Evolutionary conservation across 2,113 vertebrate genomes (phyloP).

Genomic region (Megalops atlanticus): DNA sequence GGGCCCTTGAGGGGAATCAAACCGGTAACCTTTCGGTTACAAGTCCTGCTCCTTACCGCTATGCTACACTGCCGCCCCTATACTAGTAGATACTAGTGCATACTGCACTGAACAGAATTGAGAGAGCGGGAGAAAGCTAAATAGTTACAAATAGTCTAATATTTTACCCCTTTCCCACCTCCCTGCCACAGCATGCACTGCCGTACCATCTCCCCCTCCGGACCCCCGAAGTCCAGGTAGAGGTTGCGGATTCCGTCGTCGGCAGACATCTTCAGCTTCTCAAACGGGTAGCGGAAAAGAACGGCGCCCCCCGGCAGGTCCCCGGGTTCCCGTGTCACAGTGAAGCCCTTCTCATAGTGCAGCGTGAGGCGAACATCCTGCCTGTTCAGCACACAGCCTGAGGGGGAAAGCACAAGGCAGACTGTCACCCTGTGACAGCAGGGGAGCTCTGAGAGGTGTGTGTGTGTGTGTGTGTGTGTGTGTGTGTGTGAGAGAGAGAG

Average conservation of each 20-base stretch:
- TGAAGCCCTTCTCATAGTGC: constrained; percentile 95
- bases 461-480: constrained; percentile 16
- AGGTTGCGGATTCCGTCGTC: constrained; percentile 90
- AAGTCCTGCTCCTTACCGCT: no score
- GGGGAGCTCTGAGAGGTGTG: neutral
- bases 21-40: no score
- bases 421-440: neutral
- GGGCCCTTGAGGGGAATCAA: no score
- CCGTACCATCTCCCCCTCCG: constrained; percentile 92
- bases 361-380: constrained; percentile 86
- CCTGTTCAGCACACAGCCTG: constrained; percentile 84
- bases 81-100: no score
- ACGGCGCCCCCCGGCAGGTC: constrained; percentile 65
- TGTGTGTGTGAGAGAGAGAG: constrained; percentile 21
- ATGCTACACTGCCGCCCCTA: no score
- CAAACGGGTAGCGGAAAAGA: constrained; percentile 88
- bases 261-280: constrained; percentile 89
- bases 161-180: no score
- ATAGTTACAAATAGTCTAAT: no score
- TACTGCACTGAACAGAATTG: no score
- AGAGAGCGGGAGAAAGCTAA: no score
- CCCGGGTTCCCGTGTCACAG: constrained; percentile 74
- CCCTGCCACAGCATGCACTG: neutral
- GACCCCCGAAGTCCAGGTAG: constrained; percentile 93
- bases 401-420: neutral